Base-by-base conservation (phyloP, 1,140 invertebrate species). In the Drosophila trapezifrons region DNA sequence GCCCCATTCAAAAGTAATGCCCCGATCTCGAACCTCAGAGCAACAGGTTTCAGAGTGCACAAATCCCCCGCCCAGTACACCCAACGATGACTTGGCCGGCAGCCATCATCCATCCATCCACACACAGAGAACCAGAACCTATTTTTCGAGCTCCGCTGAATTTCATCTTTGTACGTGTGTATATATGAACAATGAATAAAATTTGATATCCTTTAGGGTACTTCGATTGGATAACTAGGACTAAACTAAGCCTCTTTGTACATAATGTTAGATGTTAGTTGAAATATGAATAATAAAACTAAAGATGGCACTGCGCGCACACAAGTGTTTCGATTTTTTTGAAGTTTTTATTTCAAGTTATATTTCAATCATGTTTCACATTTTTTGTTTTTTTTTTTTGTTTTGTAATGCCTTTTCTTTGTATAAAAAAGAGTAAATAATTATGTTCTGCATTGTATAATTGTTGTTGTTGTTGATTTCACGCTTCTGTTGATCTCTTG, bases 331-430 rank as follows among this genome's bases (percentile, higher is more conserved):
- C 84, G 37, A 89, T 84, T 89, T 89, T 86, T 87, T 84, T 81
- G 46, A 37, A 70, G 60, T 89, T 86, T 87, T 89, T 89, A 89
- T 89, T 89, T 87, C 83, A 89, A 84, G 85, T 89, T 84, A 89
- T 89, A 89, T 90, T 89, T 89, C 84, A 89, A 86, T 91, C 90
- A 91, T 90, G 81, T 91, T 91, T 91, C 90, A 91, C 84, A 91
- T 89, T 80, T 78, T 76, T 80, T 83, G 10, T 4, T 35, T 13
- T 12, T 6, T 32, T 32, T 52, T 29, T 51, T 49, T 49, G 46
- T 51, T n/a, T 73, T 84, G 64, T 89, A 87, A 87, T 89, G 80
- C 72, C 60, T 80, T 87, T 85, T 76, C 62, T 83, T 91, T 91
- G 84, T 91, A 91, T 91, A 91, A 91, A 90, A 90, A 91, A 91